Evolutionary conservation across 2,888 invertebrate genomes (phyloP).

Genomic region (Coelogynopora nodosa): DNA sequence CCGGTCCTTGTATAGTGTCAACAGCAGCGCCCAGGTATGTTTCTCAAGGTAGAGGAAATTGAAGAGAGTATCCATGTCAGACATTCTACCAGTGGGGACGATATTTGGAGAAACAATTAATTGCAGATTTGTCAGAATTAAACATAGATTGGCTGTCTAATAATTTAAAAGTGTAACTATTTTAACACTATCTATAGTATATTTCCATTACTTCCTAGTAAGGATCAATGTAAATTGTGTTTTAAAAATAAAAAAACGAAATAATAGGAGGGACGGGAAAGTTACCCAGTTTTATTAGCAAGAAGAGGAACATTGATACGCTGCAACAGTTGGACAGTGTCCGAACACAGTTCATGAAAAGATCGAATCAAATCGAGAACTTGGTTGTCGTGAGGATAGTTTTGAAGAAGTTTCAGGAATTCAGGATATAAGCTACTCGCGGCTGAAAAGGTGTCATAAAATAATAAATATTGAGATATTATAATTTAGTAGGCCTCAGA

Average conservation of each 20-base stretch:
- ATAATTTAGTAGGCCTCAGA: too few species aligned
- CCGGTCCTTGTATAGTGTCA: slow-evolving; percentile 77
- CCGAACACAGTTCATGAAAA: not conserved
- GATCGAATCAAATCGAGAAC: not conserved
- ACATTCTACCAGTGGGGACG: not conserved
- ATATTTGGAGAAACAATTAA: too few species aligned
- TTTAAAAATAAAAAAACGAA: too few species aligned
- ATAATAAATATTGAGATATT: too few species aligned
- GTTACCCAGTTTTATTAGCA: slow-evolving; percentile 1
- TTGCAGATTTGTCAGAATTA: too few species aligned
- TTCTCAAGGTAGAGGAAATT: slow-evolving; percentile 65
- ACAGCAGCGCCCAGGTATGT: slow-evolving; percentile 80
- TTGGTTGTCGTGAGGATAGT: slow-evolving; percentile 8
- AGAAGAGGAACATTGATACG: slow-evolving; percentile 3
- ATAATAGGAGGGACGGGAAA: too few species aligned
- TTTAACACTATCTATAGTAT: too few species aligned
- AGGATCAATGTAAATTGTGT: too few species aligned
- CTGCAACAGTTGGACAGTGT: not conserved
- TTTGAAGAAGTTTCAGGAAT: not conserved
- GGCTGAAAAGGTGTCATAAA: too few species aligned
- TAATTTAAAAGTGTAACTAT: too few species aligned
- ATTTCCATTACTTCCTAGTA: too few species aligned
- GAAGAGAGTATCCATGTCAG: not conserved
- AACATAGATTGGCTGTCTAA: too few species aligned
- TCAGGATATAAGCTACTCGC: not conserved